Base-by-base conservation (phyloP, 2,888 invertebrate species). In the Drosophila formosana region DNA sequence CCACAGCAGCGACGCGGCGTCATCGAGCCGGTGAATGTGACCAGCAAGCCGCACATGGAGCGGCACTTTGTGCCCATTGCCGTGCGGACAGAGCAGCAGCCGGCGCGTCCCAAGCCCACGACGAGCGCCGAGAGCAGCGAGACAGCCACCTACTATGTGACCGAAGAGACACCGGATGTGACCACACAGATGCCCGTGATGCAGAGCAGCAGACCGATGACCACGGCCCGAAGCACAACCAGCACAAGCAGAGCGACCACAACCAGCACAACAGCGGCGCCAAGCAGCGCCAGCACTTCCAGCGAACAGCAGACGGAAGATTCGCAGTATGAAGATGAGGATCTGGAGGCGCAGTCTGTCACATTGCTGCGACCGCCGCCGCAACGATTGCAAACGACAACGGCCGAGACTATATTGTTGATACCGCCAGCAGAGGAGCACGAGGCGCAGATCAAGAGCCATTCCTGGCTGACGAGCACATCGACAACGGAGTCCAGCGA, bases 381-480 rank as follows among this genome's bases (percentile, higher is more conserved):
- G 0, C 76, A 90, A 2, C 52, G 89, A 2, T 47, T 70, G 47
- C 82, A 82, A 41, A 83, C 91, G 4, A 92, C 92, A 6, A 92
- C 92, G 9, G 85, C 92, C 1, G 92, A 91, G 72, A 92, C 92
- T 1, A 92, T 92, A 49, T 67, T 92, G 4, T 61, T 92, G 26
- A 92, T 92, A 80, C 92, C 92, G 1, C 92, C 92, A n/a, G 75
- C 91, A 0, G 92, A 92, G 56, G 92, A 92, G 66, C 88, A 91
- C 49, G 90, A 88, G 45, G 89, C 89, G 30, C 90, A 91, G 55
- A 78, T 90, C 13, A 90, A 91, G 46, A 84, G 82, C 8, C 80
- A 90, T 18, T 85, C 90, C 3, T 91, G 91, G 91, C 67, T 88
- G 0, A 83, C 82, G 6, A 82, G 68, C 11, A 81, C 68, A 7